These are phyloP conservation scores for Drosophila parvula DNA, from an alignment of 1,140 invertebrate species.

Conservation along the genomic window DNA sequence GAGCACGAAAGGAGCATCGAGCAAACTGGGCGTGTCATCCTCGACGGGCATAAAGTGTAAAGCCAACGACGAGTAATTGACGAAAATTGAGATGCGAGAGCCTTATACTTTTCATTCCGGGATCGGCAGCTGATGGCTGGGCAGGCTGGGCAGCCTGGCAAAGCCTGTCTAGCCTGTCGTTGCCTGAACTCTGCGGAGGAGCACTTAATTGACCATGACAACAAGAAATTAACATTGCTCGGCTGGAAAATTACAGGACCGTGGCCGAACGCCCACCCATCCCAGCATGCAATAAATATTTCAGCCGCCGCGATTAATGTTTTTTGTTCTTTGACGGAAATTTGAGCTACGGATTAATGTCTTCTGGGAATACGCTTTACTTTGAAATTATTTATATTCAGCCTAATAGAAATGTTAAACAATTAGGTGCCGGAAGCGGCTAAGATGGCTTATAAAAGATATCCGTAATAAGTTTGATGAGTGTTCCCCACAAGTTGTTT, in stretches of 20 bases:
- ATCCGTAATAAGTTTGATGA: background rate
- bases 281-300: conserved; percentile 57
- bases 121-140: conserved; percentile 19
- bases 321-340: conserved; percentile 44
- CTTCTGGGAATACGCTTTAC: conserved; percentile 6
- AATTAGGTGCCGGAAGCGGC: background rate
- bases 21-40: conserved; percentile 50
- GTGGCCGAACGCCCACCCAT: background rate
- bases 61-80: conserved; percentile 67
- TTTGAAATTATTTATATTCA: background rate
- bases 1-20: conserved; percentile 14
- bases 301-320: conserved; percentile 28
- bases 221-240: conserved; percentile 78
- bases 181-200: conserved; percentile 40
- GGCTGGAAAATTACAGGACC: conserved; percentile 60
- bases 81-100: conserved; percentile 74
- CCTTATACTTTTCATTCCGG: conserved; percentile 60
- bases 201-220: conserved; percentile 80
- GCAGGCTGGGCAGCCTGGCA: conserved; percentile 1
- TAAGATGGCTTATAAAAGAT: background rate
- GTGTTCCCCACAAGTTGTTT: background rate
- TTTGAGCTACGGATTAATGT: conserved; percentile 39
- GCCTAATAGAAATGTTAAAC: background rate
- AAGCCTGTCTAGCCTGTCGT: conserved; percentile 32
- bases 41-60: conserved; percentile 59